These are phyloP conservation scores for Bungarus multicinctus DNA, from an alignment of 2,113 vertebrate species.

Conservation along the genomic window DNA sequence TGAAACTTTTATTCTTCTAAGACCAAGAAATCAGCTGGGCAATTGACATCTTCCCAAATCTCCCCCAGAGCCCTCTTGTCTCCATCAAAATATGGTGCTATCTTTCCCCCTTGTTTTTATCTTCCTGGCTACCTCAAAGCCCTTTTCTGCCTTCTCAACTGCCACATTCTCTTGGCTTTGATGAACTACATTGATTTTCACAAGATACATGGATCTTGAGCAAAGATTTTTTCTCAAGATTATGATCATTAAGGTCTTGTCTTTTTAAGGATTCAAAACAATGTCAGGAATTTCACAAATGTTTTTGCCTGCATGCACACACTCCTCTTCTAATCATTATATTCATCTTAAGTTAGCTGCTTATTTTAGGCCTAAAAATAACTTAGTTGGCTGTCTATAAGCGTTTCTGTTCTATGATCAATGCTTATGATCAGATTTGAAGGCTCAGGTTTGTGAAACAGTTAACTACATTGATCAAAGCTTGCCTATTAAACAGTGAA, in stretches of 20 bases:
- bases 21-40: not conserved
- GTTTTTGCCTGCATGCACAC: not conserved
- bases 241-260: too few species aligned
- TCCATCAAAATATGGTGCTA: slow-evolving; percentile 76
- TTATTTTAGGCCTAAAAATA: not conserved
- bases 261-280: not conserved
- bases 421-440: not conserved
- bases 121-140: slow-evolving; percentile 80
- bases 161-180: not conserved
- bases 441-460: not conserved
- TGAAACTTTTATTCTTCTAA: not conserved
- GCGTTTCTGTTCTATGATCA: not conserved
- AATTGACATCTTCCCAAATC: slow-evolving; percentile 22
- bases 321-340: not conserved
- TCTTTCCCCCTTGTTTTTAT: slow-evolving; percentile 50
- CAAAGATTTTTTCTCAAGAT: not conserved
- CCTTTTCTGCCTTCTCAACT: not conserved
- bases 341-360: not conserved
- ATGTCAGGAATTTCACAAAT: not conserved
- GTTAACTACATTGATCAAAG: not conserved
- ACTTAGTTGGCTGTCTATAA: not conserved
- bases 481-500: not conserved
- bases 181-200: not conserved
- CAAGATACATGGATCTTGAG: too few species aligned
- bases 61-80: not conserved